Base-by-base conservation (phyloP, 2,797 vertebrate species). In the Hypotaenidia okinawae region DNA sequence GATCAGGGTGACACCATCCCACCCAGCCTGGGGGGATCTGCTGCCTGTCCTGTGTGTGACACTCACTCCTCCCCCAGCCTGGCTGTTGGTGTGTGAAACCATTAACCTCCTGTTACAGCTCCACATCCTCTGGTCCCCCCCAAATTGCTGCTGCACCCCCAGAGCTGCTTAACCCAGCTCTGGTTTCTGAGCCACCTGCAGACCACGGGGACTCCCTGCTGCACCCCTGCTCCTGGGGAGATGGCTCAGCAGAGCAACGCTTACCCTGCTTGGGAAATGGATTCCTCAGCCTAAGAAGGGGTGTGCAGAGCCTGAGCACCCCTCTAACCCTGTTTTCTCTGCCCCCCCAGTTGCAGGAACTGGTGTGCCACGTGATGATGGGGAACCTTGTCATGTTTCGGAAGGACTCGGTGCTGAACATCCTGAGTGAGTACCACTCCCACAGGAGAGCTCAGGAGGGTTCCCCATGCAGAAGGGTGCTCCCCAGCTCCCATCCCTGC, bases 341-440 rank as follows among this genome's bases (percentile, higher is more conserved):
- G 33, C 25, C 13, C 43, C 1, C 49, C 32, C 84, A 99, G 99
- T 97, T 99, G 72, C 99, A 99, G 98, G 99, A 99, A 95, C 98
- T 99, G 85, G 99, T 99, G 97, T 99, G 99, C 97, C 99, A 99
- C 2, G 99, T 99, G 94, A 99, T 99, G 99, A 99, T 99, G 99
- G 99, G 99, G 1, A 99, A 98, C 97, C 98, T 99, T 64, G 99
- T 99, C 80, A 99, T 99, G 99, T 99, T 99, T 92, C 98, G 99
- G 61, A 99, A 99, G 55, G 99, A 99, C 81, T 99, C 99, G 0
- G 99, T 99, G 68, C 99, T 99, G 78, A 99, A 99, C 96, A 99
- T 99, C 90, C 98, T 99, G 77, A 99, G 99, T 99, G 95, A 99
- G 99, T 96, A 25, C 7, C 13, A 4, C 28, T n/a, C 10, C 68